Base-by-base conservation (phyloP, 2,888 invertebrate genomes). In the Rhingia rostrata region DNA sequence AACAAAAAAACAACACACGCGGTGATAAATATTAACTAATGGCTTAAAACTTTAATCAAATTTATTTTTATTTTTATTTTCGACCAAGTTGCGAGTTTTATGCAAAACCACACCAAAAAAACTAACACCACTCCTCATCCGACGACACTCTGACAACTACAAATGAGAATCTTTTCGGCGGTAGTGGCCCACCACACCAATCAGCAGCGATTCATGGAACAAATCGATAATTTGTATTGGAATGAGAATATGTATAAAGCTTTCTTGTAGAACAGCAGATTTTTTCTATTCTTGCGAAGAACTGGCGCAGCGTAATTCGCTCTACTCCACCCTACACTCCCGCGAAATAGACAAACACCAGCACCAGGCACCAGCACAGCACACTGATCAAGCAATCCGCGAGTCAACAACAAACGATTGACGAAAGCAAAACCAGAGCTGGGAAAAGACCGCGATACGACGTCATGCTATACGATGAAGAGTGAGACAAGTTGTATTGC, bases 211-310 rank as follows among this genome's bases (percentile, higher is more conserved):
- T 54, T 73, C 54, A 43, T 74, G 47, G 63, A 54, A 74, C 32
- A 35, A 74, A 74, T 74, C 74, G 47, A 74, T 74, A 64, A 53
- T 47, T 47, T 47, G 22, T 53, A 39, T 56, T 56, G 33, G 64
- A 64, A 74, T 22, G 22, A 2, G 22, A 22, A 6, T 30, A n/a
- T n/a, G n/a, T n/a, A 6, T 7, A 22, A 33, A 74, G 74, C 74
- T 74, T 74, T 74, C 10, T 74, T 47, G 35, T 43, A 37, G 32
- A 41, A 60, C 47, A 37, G 30, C 12, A 5, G 10, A 37, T 43
- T 72, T 61, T 7, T 47, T 47, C 22, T 22, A 3, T 43, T 43
- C 43, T 43, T n/a, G 12, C 12, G 43, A 4, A 43, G n/a, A 4
- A 9, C 3, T 30, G 35, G 33, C 14, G n/a, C 39, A 22, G 39